Evolutionary conservation across 1,140 invertebrate genomes (phyloP), one percentile per base, ranked within the genome.

Genomic region (Drosophila neocordata): DNA sequence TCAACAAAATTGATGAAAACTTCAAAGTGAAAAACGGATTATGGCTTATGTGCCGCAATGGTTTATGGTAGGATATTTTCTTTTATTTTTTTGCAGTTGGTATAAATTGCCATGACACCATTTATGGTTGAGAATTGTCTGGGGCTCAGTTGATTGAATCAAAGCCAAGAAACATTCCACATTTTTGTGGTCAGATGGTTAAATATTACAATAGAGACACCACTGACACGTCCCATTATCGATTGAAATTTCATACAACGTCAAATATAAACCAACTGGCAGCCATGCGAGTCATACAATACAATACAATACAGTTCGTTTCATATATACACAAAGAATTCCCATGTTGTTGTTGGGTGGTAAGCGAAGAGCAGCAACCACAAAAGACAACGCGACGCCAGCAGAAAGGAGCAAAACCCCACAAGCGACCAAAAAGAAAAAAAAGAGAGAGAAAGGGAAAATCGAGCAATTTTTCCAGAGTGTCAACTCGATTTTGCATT

Each of bases 371-470:
- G 27, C 63, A 56, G 58, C 64, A 55, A 66, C 53, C 62, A 22
- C 82, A 87, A 78, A 85, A 75, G 81, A 84, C 77, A 63, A 59
- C 59, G 12, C 13, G 37, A 62, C 13, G 31, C 63, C 77, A 69
- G 64, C 41, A 41, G 12, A 34, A 64, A 51, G 27, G 41, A 51
- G 59, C 53, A 56, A 55, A 34, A 6, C 24, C 52, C 52, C 34
- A 38, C 55, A 57, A 35, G 13, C 15, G 27, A n/a, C 51, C 1
- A 55, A 8, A 55, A 65, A 0, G 13, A 51, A 63, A 37, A 20
- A 38, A 27, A 65, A 38, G 37, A 76, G 74, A 72, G 68, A 67
- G 7, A 4, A 6, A 31, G 7, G 6, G 27, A 31, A 31, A 31
- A 31, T 31, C 27, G 27, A 31, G 27, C 27, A 31, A 73, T 64